Base-by-base conservation (phyloP, 2,888 invertebrate genomes). In the Sesia apiformis region DNA sequence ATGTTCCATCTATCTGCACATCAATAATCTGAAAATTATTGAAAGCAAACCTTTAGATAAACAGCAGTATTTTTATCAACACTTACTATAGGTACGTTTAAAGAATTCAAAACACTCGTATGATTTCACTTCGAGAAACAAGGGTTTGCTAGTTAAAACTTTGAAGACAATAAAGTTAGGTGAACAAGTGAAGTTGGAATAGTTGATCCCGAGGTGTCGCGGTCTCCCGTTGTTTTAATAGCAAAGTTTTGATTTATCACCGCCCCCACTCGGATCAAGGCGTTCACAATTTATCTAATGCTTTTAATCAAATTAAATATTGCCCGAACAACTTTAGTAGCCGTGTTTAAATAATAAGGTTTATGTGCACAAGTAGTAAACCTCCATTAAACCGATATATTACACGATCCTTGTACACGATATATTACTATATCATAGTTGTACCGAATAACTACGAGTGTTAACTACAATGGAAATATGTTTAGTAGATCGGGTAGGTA, bases 161-260 rank as follows among this genome's bases (percentile, higher is more conserved):
- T 83, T 69, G 63, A 74, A 76, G 75, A 79, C 78, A 81, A 74
- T 78, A 78, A 81, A 82, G 69, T 81, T 73, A 63, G 60, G 57
- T 68, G 67, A 76, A 73, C 76, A 74, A 78, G 69, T 73, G 60
- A 74, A 79, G 74, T 78, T 76, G 60, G 67, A 67, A 72, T 78
- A 79, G 77, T 81, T 78, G 79, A 79, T 78, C 77, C 72, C 70
- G 70, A 81, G 76, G 78, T 82, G 80, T 80, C 79, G 74, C 69
- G 66, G 74, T 60, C 72, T 64, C 70, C 63, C 70, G 71, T 76
- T 76, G 78, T 72, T 76, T 76, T 81, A 80, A 84, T 81, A 72
- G 81, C 64, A 66, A 81, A 84, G 83, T 85, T 86, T 78, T 83
- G 81, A 84, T 83, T 84, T 84, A 86, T 79, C 72, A 66, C 67